These are phyloP conservation scores for Oryzaephilus surinamensis DNA, from an alignment of 1,140 invertebrate genomes.

Conservation along the genomic window DNA sequence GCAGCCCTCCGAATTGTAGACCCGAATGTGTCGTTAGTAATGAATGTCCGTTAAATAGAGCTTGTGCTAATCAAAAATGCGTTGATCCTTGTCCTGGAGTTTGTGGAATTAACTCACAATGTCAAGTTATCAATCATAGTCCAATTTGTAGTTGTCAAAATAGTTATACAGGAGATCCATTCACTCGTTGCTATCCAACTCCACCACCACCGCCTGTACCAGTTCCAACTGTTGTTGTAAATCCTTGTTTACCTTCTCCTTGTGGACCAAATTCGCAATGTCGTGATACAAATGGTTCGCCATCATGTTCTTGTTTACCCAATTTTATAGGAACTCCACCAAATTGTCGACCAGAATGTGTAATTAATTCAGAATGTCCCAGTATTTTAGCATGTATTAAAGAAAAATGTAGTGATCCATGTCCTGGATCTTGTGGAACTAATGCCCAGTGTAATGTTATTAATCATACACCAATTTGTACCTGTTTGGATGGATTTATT, in stretches of 20 bases:
- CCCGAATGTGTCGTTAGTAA: slow-evolving; percentile 51
- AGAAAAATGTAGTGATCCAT: slow-evolving; percentile 59
- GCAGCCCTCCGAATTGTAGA: slow-evolving; percentile 47
- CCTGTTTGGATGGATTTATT: slow-evolving; percentile 52
- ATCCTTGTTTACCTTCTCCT: slow-evolving; percentile 56
- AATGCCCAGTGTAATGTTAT: slow-evolving; percentile 51
- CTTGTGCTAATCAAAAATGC: slow-evolving; percentile 52
- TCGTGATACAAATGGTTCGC: slow-evolving; percentile 43
- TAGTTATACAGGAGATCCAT: slow-evolving; percentile 55
- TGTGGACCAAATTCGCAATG: slow-evolving; percentile 64
- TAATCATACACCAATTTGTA: slow-evolving; percentile 54
- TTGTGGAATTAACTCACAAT: slow-evolving; percentile 49
- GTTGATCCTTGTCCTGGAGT: slow-evolving; percentile 49
- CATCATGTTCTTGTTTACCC: slow-evolving; percentile 53
- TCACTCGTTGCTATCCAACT: slow-evolving; percentile 45
- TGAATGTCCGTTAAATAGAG: slow-evolving; percentile 48
- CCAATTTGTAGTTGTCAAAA: slow-evolving; percentile 52
- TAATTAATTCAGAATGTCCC: slow-evolving; percentile 52
- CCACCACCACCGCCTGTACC: slow-evolving; percentile 28
- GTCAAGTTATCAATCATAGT: slow-evolving; percentile 55
- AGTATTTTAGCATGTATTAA: slow-evolving; percentile 51
- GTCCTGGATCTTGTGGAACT: slow-evolving; percentile 60
- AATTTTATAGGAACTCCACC: slow-evolving; percentile 59
- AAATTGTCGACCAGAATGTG: slow-evolving; percentile 60
- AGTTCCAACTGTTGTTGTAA: slow-evolving; percentile 18